These are phyloP conservation scores for Gymnothorax javanicus DNA, from an alignment of 2,797 vertebrate genomes.

Conservation along the genomic window DNA sequence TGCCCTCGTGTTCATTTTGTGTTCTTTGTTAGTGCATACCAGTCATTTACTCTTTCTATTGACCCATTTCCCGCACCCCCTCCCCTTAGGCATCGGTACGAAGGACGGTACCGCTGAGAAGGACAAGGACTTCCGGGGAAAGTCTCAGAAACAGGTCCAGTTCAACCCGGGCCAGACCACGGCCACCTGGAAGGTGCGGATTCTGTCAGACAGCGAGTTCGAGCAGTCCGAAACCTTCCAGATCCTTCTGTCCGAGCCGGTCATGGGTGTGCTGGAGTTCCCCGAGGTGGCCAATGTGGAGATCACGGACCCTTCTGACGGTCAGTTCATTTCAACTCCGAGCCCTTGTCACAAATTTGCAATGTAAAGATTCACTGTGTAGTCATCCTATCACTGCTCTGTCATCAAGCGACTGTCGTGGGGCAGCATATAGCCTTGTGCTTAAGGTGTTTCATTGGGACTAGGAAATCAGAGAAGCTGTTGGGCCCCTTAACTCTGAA, in stretches of 20 bases:
- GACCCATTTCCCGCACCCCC: not conserved
- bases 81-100: conserved; percentile 73
- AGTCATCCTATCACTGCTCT: not conserved
- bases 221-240: conserved; percentile 79
- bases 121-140: conserved; percentile 80
- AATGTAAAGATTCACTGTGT: not conserved
- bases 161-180: conserved; percentile 82
- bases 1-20: not conserved
- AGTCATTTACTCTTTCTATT: not conserved
- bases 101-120: conserved; percentile 76
- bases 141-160: conserved; percentile 82
- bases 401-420: not conserved
- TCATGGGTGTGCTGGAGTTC: conserved; percentile 78
- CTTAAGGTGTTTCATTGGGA: too few species aligned
- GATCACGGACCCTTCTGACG: conserved; percentile 80
- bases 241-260: conserved; percentile 78
- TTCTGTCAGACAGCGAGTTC: conserved; percentile 71
- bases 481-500: too few species aligned
- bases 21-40: not conserved
- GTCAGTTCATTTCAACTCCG: conserved; percentile 56
- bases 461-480: too few species aligned
- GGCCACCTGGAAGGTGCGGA: conserved; percentile 75
- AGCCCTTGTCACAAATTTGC: not conserved
- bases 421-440: too few species aligned
- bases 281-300: conserved; percentile 72